Evolutionary conservation across 35 echinoderm and acorn worm species (phyloP).

Genomic region (Eucidaris tribuloides): DNA sequence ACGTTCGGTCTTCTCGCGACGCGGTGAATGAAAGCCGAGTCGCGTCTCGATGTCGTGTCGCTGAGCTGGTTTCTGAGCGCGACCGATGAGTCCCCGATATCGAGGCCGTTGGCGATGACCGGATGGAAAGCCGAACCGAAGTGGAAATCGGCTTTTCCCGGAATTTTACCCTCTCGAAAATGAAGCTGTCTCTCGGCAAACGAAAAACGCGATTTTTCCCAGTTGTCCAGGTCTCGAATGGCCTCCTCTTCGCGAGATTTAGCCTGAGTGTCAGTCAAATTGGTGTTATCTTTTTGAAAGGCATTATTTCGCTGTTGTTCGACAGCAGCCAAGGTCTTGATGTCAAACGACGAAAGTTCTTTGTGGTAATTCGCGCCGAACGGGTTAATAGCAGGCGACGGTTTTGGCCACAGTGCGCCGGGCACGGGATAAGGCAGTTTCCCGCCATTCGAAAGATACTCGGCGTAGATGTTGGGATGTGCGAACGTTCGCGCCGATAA

Average conservation of each 20-base stretch:
- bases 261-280: neutral
- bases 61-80: neutral
- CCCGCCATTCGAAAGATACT: neutral
- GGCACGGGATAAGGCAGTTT: neutral
- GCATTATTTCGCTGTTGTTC: neutral
- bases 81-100: neutral
- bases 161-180: neutral
- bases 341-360: neutral
- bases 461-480: neutral
- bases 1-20: neutral
- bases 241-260: conserved; percentile 1
- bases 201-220: conserved; percentile 10
- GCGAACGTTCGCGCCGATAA: conserved; percentile 1
- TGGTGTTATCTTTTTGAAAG: neutral
- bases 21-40: conserved; percentile 4
- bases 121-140: conserved; percentile 21
- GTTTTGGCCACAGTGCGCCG: conserved; percentile 5
- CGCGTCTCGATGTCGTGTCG: neutral
- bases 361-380: neutral
- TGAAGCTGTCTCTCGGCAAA: conserved; percentile 7
- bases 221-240: neutral
- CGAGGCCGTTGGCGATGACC: neutral
- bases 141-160: neutral
- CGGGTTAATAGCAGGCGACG: neutral
- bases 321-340: conserved; percentile 1